Base-by-base conservation (phyloP, 2,888 invertebrate genomes). In the Anarsia innoxiella region DNA sequence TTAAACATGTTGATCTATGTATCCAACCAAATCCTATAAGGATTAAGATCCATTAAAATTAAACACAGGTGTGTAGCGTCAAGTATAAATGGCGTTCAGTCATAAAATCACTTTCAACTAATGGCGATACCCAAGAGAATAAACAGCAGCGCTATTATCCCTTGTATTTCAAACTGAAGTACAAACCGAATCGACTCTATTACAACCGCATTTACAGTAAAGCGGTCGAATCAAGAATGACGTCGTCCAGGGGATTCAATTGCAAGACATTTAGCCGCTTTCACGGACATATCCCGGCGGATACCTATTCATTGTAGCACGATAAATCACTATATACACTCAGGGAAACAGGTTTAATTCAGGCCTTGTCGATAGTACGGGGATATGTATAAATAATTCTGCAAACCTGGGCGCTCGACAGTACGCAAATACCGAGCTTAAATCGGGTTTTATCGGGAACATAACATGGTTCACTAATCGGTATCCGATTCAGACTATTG, bases 231-330 rank as follows among this genome's bases (percentile, higher is more conserved):
- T n/a, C 3, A 6, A 19, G 6, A 6, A 19, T 6, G 19, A 6
- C 19, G 19, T 4, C 52, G 53, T 39, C 56, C 46, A 38, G 66
- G 59, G 63, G 62, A 62, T 61, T 58, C 56, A 58, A 62, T 60
- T 55, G 54, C 51, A 53, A 61, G 64, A 61, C 60, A 63, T 65
- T 64, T 60, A 65, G 54, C 53, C 48, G 48, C 46, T 58, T 46
- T 52, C 46, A 37, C 53, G 52, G 41, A 62, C 58, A 58, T 45
- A 54, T 63, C 59, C 60, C 67, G 46, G 48, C 47, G 66, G 58
- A 50, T 56, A 54, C 59, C 60, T 65, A 62, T 67, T 66, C 67
- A 66, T 64, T 66, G 65, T 59, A 49, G 53, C 44, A 53, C 62
- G 54, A 68, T 72, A 72, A 70, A 71, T 72, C 71, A 69, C 54